Conservation (phyloP, 2,797 vertebrate genomes). For the Dromococcyx pavoninus region DNA sequence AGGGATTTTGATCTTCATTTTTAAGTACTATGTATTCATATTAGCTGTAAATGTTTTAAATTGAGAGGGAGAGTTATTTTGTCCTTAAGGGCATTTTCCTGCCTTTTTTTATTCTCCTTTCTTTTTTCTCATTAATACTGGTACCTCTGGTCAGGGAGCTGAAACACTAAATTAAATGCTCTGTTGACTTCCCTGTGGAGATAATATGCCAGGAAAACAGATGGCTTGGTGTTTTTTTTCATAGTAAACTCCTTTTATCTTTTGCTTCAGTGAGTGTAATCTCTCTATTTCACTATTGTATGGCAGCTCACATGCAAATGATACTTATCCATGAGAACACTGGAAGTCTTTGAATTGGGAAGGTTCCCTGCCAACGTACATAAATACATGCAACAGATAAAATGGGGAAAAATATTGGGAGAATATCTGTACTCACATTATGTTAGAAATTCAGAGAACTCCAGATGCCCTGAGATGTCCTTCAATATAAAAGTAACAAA, state of each 20-base stretch:
- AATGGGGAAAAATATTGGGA: neutral
- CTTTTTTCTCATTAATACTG: neutral
- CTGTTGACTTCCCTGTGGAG: constrained; percentile 11
- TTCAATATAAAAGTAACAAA: neutral
- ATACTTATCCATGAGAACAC: neutral
- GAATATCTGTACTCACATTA: neutral
- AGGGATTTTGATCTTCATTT: neutral
- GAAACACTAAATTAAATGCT: constrained; percentile 44
- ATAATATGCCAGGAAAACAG: constrained; percentile 39
- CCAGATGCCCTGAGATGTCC: neutral
- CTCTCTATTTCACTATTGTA: neutral
- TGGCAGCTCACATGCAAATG: neutral
- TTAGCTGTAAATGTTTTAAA: neutral
- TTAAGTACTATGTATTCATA: neutral
- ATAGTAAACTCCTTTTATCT: neutral
- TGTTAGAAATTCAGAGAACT: neutral
- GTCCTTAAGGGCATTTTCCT: neutral
- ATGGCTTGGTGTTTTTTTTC: neutral
- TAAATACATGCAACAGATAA: neutral
- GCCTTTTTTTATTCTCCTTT: neutral
- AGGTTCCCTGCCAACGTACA: neutral
- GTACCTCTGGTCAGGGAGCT: constrained; percentile 1
- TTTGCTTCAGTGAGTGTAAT: constrained; percentile 1
- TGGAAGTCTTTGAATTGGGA: neutral
- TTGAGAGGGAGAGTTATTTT: neutral